A percentile compares a stretch with the other conserved stretches of the same genome.
phyloP scores from a whole-genome alignment of 2,888 invertebrate species.

The Lamellibrachia satsuma region DNA sequence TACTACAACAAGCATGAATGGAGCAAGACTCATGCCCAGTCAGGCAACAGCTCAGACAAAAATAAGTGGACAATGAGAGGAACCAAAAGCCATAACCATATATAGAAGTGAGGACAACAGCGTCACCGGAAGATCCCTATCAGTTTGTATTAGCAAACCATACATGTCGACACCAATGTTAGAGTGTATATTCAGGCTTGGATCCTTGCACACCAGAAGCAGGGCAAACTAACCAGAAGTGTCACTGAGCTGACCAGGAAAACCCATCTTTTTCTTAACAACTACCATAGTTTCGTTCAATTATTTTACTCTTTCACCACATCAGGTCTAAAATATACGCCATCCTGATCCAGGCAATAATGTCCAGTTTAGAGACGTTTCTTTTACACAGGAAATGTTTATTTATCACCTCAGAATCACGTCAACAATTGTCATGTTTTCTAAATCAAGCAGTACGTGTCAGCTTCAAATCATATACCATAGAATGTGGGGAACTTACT shows the following conservation, averaged over 20 bases:
- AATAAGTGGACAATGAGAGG: background rate
- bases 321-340: background rate
- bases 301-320: background rate
- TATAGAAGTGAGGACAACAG: background rate
- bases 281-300: background rate
- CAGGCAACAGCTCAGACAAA: background rate
- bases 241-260: background rate
- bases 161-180: background rate
- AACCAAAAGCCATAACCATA: background rate
- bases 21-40: background rate
- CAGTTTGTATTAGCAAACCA: background rate
- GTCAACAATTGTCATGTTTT: too few relatives aligned
- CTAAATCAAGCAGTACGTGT: too few relatives aligned
- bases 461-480: too few relatives aligned
- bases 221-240: background rate
- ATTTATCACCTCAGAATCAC: too few relatives aligned
- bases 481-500: background rate
- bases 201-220: background rate
- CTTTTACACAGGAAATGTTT: too few relatives aligned
- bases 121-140: constrained; percentile 5
- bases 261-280: background rate
- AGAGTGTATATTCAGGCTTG: background rate
- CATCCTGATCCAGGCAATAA: background rate
- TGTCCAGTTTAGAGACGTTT: background rate
- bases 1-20: constrained; percentile 4